Evolutionary conservation across 2,113 vertebrate genomes (phyloP), one percentile per base, ranked within the genome.

Genomic region (Charadrius vociferus): DNA sequence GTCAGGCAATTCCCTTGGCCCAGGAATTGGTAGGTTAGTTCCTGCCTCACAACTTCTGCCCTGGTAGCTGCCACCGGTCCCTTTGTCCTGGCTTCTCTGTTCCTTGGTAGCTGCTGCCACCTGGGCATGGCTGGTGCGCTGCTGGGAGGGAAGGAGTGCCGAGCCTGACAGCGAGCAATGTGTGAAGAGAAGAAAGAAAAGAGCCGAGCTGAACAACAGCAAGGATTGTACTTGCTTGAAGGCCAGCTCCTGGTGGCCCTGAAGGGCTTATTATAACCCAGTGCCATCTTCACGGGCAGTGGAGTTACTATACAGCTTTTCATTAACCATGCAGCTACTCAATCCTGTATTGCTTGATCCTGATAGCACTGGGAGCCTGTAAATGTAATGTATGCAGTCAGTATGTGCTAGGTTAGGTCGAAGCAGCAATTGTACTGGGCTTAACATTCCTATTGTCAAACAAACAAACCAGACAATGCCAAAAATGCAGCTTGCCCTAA

Each of bases 1-100:
- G 47, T 56, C 65, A 86, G 37, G 24, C 8, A 71, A 32, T 47
- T 59, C 15, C 24, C 36, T 80, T 32, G 27, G 34, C 52, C 12
- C 3, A 30, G 30, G 22, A 90, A 13, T 11, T 52, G 52, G 7
- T 36, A 26, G 20, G 13, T 73, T 70, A 79, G 2, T 7, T 78
- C 50, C 68, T 87, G 52, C 8, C n/a, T 55, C 55, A 17, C 37
- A 21, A 53, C 14, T 30, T 62, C 26, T 59, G 22, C 14, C 29
- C 0, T 1, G 49, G 32, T 73, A 59, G 30, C 55, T 58, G 62
- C n/a, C 27, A 59, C 61, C 10, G 0, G 4, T 47, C 39, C 10
- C 1, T 9, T 30, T 11, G 1, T 66, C 43, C 49, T 74, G 45
- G 37, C 6, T 32, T 10, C 36, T 70, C 52, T 41, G 58, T 56